phyloP scores from a whole-genome alignment of 2,113 vertebrate species.

The Garra rufa region DNA sequence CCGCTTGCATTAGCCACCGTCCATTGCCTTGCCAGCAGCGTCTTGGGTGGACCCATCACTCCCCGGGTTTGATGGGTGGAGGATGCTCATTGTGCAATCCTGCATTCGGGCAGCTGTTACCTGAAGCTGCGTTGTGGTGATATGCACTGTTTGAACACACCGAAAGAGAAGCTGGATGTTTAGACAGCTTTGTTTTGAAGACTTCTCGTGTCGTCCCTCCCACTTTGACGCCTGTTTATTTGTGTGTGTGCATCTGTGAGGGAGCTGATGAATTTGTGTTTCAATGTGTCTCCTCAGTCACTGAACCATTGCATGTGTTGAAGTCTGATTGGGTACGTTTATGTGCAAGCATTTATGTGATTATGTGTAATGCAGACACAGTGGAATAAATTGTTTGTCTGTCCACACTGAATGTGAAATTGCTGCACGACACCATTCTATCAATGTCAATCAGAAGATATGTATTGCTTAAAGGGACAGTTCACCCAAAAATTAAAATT shows the following conservation, averaged over 20 bases:
- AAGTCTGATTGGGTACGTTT: slow-evolving; percentile 11
- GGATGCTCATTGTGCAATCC: background rate
- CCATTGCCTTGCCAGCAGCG: slow-evolving; percentile 2
- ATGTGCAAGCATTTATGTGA: background rate
- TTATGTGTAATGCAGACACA: background rate
- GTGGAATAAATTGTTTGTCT: background rate
- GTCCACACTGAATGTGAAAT: background rate
- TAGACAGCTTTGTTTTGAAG: background rate
- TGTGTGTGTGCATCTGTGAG: background rate
- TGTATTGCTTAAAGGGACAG: too few relatives aligned
- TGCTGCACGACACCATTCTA: background rate
- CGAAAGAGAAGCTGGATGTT: background rate
- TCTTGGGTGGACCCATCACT: slow-evolving; percentile 23
- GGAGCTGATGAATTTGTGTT: background rate
- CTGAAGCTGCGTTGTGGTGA: background rate
- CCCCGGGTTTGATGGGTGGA: background rate
- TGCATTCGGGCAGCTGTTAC: background rate
- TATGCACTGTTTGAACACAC: background rate
- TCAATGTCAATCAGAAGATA: background rate
- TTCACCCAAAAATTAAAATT: too few relatives aligned
- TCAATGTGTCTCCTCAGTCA: background rate
- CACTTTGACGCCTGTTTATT: background rate
- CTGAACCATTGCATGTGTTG: background rate
- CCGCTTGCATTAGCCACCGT: slow-evolving; percentile 28
- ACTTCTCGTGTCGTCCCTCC: background rate